phyloP scores from a whole-genome alignment of 2,113 vertebrate genomes.

The Tichodroma muraria region DNA sequence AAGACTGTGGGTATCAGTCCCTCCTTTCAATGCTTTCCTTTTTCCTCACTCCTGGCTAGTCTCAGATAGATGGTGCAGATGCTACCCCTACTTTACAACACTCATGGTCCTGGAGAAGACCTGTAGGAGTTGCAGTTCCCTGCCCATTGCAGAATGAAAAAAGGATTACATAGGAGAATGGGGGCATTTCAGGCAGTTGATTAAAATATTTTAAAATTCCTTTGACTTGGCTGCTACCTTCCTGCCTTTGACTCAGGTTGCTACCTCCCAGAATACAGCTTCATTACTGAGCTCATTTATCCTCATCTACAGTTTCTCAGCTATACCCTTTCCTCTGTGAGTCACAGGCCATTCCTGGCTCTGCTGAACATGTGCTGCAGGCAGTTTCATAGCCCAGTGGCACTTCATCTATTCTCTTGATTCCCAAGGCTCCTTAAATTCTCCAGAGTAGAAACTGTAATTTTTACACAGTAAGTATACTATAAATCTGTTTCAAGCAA shows the following conservation, averaged over 20 bases:
- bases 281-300: not conserved
- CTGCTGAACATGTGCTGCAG: not conserved
- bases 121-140: not conserved
- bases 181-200: not conserved
- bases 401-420: not conserved
- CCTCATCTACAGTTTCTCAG: not conserved
- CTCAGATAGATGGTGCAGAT: not conserved
- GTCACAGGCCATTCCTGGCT: not conserved
- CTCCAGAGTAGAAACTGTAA: not conserved
- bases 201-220: not conserved
- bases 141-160: not conserved
- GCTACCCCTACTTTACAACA: not conserved
- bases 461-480: not conserved
- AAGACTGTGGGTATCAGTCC: not conserved
- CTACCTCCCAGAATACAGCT: not conserved
- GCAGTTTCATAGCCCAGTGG: not conserved
- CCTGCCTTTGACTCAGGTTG: not conserved
- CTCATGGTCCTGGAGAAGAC: not conserved
- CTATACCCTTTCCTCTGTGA: not conserved
- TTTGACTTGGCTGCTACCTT: not conserved
- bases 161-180: not conserved
- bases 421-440: not conserved
- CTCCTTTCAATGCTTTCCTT: not conserved
- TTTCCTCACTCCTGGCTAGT: not conserved
- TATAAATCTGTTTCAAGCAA: not conserved